These are phyloP conservation scores for Hyaena hyaena DNA, from an alignment of 2,113 vertebrate species.

Conservation along the genomic window DNA sequence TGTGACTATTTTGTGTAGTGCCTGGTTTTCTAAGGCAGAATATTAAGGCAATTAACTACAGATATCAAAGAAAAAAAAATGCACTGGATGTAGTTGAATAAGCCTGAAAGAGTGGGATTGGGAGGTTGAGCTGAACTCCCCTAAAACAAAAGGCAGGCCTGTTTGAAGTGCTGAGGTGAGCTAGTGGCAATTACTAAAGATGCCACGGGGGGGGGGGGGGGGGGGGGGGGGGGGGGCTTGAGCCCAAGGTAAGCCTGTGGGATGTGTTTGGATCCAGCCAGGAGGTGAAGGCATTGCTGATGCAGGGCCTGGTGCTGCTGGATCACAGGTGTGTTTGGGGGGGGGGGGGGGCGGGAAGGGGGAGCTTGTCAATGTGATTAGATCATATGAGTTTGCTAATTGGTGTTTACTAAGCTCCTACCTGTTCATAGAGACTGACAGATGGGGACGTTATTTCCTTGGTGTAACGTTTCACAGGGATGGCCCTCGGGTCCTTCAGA, in stretches of 20 bases:
- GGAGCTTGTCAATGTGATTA: neutral
- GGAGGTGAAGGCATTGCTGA: constrained; percentile 83
- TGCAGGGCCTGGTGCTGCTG: constrained; percentile 87
- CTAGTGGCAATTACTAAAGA: neutral
- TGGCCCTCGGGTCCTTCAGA: neutral
- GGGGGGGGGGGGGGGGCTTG: no score
- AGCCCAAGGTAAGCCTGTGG: constrained; percentile 85
- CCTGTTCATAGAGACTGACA: neutral
- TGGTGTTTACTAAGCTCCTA: neutral
- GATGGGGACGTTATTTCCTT: neutral
- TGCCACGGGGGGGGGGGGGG: fast-evolving
- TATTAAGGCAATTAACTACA: neutral
- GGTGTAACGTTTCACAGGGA: neutral
- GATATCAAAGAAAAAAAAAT: neutral
- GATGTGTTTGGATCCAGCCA: constrained; percentile 83
- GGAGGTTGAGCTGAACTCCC: neutral
- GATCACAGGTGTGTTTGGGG: constrained; percentile 86
- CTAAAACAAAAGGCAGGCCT: neutral
- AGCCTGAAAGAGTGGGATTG: neutral
- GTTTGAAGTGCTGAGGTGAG: neutral
- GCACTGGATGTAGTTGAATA: neutral
- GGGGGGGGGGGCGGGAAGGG: fast-evolving
- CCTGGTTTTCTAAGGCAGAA: constrained; percentile 28
- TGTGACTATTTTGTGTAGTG: neutral
- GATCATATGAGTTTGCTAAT: neutral